A percentile compares a stretch with the other conserved stretches of the same genome.
phyloP scores from a whole-genome alignment of 2,888 invertebrate genomes.

The Apotomis betuletana region DNA sequence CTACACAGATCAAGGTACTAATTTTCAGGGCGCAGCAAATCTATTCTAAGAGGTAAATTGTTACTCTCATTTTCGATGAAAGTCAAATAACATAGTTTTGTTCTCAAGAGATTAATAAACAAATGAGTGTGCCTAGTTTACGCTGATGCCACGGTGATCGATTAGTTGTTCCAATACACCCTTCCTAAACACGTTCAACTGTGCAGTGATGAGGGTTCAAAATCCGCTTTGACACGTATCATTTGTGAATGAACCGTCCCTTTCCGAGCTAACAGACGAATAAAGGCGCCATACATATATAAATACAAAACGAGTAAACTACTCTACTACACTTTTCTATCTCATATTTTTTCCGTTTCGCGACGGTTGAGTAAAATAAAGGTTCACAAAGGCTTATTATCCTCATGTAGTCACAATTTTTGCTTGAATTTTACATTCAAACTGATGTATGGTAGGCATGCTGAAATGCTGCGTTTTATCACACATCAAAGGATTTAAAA shows the following conservation, averaged over 20 bases:
- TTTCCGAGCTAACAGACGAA: conserved; percentile 27
- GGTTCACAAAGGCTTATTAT: not conserved
- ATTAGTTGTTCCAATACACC: conserved; percentile 36
- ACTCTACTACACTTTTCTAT: not conserved
- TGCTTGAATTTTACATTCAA: not conserved
- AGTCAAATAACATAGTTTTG: no score
- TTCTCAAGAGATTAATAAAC: conserved; percentile 1
- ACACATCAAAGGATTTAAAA: not conserved
- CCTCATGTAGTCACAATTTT: not conserved
- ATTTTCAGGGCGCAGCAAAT: no score
- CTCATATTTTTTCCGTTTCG: not conserved
- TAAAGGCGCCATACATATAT: conserved; percentile 17
- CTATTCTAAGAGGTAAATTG: no score
- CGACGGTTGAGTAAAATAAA: not conserved
- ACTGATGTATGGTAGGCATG: not conserved
- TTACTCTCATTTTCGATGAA: no score
- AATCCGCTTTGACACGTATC: conserved; percentile 39
- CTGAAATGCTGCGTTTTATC: not conserved
- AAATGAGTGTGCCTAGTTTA: conserved; percentile 11
- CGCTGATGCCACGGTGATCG: conserved; percentile 24
- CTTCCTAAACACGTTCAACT: conserved; percentile 37
- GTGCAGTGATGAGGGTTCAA: conserved; percentile 38
- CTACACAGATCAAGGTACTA: no score
- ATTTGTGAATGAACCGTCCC: conserved; percentile 35
- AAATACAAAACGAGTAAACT: conserved; percentile 18